Conservation (phyloP, 1,140 invertebrate genomes). For the Coptotermes formosanus region DNA sequence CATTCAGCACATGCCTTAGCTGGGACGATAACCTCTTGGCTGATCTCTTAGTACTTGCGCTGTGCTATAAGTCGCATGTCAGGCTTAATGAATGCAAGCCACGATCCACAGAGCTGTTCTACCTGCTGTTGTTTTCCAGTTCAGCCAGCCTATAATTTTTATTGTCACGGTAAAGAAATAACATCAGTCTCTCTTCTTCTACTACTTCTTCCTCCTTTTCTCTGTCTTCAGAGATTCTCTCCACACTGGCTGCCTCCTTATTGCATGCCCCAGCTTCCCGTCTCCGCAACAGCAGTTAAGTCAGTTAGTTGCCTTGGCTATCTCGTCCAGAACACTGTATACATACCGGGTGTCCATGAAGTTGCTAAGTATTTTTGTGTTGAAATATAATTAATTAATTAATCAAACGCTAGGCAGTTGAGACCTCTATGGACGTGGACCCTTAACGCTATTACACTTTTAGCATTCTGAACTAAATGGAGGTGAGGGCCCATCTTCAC, state of each 20-base stretch:
- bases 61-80: constrained; percentile 51
- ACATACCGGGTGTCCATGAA: no score
- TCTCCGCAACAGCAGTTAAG: not conserved
- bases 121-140: constrained; percentile 64
- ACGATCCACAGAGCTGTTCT: constrained; percentile 52
- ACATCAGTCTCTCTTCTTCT: constrained; percentile 52
- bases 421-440: no score
- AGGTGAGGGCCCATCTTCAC: no score
- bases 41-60: not conserved
- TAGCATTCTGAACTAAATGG: no score
- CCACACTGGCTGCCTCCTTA: not conserved
- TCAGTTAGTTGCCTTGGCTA: not conserved
- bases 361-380: no score
- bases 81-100: constrained; percentile 62
- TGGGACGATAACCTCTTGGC: not conserved
- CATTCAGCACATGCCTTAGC: not conserved
- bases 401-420: no score
- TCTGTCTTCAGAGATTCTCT: not conserved
- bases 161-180: constrained; percentile 60
- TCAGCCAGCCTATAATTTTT: constrained; percentile 64
- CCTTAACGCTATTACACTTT: no score
- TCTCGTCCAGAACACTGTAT: no score
- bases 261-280: not conserved
- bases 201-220: constrained; percentile 34
- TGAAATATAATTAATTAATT: no score